Evolutionary conservation across 2,113 vertebrate species (phyloP), one percentile per base, ranked within the genome.

Genomic region (Sebastes schlegelii): DNA sequence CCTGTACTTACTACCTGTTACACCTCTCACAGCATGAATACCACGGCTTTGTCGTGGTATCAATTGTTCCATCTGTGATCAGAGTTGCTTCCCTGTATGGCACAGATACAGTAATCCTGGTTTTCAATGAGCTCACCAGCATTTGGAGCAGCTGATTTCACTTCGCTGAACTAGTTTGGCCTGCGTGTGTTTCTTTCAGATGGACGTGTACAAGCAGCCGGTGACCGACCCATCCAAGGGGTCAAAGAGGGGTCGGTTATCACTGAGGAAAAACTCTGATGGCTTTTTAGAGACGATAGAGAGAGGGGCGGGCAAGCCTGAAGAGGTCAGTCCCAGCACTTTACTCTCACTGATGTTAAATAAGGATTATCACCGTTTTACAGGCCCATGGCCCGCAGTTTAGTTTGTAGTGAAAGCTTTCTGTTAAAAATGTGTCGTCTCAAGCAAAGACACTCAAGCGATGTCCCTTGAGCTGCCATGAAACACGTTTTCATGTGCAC

Each of bases 121-220:
- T 69, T 42, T 51, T 72, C 12, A 66, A 1, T 58, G 26, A 21
- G 10, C 60, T 54, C 14, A 43, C 6, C 12, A 57, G 40, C 6
- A 34, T 40, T 8, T 13, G 5, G 6, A 8, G 11, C 26, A 21
- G 6, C 23, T 46, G 5, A 21, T 57, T 34, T 45, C 8, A 40
- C 8, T 34, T 34, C 34, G 34, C 34, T 34, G 34, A 34, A 19
- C 46, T 3, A 17, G 9, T 21, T 62, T 54, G 23, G 8, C 10
- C 6, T 73, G 40, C 79, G 64, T 51, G 34, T 34, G 34, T 34
- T 34, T 80, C 34, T 85, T 73, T 16, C 72, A 96, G 95, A 94
- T 94, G 94, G 95, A 95, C 4, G 95, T 96, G 43, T 96, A 92
- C 82, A 96, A 96, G 79, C 95, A 95, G 88, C 95, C 95, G 0